These are phyloP conservation scores for Perca schrenkii DNA, from an alignment of 2,113 vertebrate genomes.

Conservation along the genomic window DNA sequence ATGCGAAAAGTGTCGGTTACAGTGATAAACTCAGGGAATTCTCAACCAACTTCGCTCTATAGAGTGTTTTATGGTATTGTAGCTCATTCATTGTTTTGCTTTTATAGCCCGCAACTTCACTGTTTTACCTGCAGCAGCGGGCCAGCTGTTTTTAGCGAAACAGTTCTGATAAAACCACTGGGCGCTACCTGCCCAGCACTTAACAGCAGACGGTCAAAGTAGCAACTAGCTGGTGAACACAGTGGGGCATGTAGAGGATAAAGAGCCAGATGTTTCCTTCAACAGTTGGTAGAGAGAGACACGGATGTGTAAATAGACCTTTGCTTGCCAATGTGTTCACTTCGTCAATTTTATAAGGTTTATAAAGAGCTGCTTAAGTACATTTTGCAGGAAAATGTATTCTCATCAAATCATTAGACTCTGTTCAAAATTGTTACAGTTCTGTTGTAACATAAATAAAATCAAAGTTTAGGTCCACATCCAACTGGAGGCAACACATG, in stretches of 20 bases:
- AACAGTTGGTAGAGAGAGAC: neutral
- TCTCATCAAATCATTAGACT: neutral
- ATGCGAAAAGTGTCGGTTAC: no score
- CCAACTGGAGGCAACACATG: slow-evolving; percentile 23
- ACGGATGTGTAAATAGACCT: neutral
- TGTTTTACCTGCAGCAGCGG: neutral
- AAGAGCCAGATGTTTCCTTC: neutral
- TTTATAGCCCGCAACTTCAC: no score
- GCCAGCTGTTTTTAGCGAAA: neutral
- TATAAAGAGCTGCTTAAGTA: neutral
- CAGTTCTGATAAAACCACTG: neutral
- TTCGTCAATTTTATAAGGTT: neutral
- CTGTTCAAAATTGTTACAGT: neutral
- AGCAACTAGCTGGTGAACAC: no score
- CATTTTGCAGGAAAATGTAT: no score
- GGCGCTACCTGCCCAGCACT: neutral
- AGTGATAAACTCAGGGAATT: no score
- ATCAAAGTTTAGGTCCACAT: neutral
- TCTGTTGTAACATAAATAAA: neutral
- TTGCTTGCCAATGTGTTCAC: neutral
- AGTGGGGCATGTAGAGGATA: neutral
- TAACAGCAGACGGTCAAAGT: neutral
- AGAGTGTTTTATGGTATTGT: neutral
- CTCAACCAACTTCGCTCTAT: neutral
- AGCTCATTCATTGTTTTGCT: no score